Conservation (phyloP, 1,140 invertebrate species). For the Drosophila insularis region DNA sequence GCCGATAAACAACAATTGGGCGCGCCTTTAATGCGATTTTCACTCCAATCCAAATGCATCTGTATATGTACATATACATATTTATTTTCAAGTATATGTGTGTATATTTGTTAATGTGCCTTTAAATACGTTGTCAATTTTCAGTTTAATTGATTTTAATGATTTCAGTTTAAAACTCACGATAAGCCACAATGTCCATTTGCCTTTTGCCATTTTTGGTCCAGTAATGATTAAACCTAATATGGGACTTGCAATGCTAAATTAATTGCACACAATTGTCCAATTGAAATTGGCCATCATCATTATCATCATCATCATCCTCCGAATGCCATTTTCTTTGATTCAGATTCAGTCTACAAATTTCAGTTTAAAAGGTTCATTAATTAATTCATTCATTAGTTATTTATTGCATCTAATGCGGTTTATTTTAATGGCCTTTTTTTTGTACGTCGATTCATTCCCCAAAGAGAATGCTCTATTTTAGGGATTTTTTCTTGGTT, state of each 20-base stretch:
- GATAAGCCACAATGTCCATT: slow-evolving; percentile 4
- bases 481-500: no score
- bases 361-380: no score
- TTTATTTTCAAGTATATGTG: not conserved
- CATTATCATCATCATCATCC: no score
- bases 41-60: not conserved
- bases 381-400: no score
- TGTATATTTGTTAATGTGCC: not conserved
- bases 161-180: not conserved
- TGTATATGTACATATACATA: not conserved
- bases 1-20: slow-evolving; percentile 2
- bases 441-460: no score
- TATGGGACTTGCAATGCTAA: not conserved
- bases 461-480: no score
- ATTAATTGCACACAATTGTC: not conserved
- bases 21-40: not conserved
- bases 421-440: no score
- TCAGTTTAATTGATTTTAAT: slow-evolving; percentile 5
- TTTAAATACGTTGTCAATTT: slow-evolving; percentile 9
- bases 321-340: no score
- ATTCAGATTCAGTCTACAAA: no score
- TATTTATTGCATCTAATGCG: no score
- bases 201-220: slow-evolving; percentile 15
- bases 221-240: not conserved
- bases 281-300: not conserved